These are phyloP conservation scores for Anguilla obscura DNA, from an alignment of 2,797 vertebrate species.

Conservation along the genomic window DNA sequence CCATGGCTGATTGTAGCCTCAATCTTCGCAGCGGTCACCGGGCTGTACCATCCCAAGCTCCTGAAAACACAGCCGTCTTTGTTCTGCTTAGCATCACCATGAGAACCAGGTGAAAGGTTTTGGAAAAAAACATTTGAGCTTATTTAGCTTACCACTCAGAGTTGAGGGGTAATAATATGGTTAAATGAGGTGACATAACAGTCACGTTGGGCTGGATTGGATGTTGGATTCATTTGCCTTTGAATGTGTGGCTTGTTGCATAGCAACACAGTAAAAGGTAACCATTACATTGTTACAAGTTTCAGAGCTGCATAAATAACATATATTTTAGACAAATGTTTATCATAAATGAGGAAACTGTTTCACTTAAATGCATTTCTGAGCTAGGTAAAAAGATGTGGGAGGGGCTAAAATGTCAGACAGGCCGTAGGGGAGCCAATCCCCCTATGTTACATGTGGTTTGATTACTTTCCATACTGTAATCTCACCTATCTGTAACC, in stretches of 20 bases:
- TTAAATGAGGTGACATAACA: background rate
- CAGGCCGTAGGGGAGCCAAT: background rate
- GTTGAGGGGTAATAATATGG: background rate
- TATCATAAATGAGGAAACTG: background rate
- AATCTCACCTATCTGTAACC: background rate
- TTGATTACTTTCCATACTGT: background rate
- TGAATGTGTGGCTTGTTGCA: background rate
- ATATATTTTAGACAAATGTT: background rate
- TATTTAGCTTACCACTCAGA: background rate
- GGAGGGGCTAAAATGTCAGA: background rate
- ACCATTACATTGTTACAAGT: background rate
- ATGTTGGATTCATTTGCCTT: background rate
- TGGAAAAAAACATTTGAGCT: background rate
- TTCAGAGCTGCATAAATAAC: background rate
- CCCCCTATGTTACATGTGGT: background rate
- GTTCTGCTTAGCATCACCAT: background rate
- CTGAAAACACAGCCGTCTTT: background rate
- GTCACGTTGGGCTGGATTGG: background rate
- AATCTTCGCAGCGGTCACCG: background rate
- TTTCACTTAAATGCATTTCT: background rate
- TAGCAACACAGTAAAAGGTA: background rate
- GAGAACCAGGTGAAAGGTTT: background rate
- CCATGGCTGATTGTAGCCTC: background rate
- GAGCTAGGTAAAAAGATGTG: background rate
- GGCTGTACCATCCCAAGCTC: background rate